A percentile compares a stretch with the other conserved stretches of the same genome.
phyloP scores from a whole-genome alignment of 2,888 invertebrate genomes.

The Andrena haemorrhoa region DNA sequence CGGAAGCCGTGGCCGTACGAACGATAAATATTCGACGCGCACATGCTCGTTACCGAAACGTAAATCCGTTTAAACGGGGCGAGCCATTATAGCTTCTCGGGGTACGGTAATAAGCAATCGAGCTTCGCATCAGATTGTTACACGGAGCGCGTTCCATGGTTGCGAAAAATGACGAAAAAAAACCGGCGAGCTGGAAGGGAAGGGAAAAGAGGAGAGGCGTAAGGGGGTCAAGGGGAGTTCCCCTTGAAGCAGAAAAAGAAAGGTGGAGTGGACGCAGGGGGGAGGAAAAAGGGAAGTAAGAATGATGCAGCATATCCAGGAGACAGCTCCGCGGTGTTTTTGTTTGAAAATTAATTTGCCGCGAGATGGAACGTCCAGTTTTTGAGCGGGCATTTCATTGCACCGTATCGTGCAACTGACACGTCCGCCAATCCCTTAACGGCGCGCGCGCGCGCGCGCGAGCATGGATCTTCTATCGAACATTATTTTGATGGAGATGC shows the following conservation, averaged over 20 bases:
- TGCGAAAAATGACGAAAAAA: conserved; percentile 9
- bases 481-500: not conserved
- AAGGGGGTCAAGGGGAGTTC: conserved; percentile 2
- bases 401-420: conserved; percentile 54
- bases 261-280: not conserved
- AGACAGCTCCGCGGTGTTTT: conserved; percentile 56
- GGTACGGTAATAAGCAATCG: conserved; percentile 58
- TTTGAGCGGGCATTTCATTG: conserved; percentile 63
- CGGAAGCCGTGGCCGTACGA: conserved; percentile 11
- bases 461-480: not conserved
- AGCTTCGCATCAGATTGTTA: conserved; percentile 61
- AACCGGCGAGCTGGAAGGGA: not conserved
- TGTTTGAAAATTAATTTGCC: conserved; percentile 71
- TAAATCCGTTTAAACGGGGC: conserved; percentile 58
- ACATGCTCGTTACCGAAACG: conserved; percentile 50
- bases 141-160: conserved; percentile 50
- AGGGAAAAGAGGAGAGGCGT: not conserved
- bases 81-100: conserved; percentile 50
- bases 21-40: conserved; percentile 31
- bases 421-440: conserved; percentile 55
- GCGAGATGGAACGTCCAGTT: conserved; percentile 68
- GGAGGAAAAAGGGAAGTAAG: conserved; percentile 24
- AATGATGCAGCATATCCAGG: conserved; percentile 62
- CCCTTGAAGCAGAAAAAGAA: conserved; percentile 10
- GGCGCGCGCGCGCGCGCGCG: conserved; percentile 27